Base-by-base conservation (phyloP, 2,888 invertebrate species). In the Callimorpha dominula region DNA sequence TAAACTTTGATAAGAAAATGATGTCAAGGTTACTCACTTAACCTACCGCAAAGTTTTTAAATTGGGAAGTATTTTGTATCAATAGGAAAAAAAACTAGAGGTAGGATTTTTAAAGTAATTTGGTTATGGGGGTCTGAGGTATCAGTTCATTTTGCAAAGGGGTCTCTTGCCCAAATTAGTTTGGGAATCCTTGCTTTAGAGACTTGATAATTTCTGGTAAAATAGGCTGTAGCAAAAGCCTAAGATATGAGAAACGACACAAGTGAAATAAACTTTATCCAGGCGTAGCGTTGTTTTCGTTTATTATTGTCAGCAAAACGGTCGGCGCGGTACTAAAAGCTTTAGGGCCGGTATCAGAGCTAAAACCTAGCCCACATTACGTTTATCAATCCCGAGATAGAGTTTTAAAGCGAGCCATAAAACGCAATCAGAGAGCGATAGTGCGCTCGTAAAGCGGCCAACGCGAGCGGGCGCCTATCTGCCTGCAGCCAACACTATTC, bases 341-440 rank as follows among this genome's bases (percentile, higher is more conserved):
- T 50, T 50, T 17, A 40, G 40, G 50, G 50, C 50, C 50, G 50
- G 40, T 50, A 40, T 49, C 50, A 40, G 11, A 20, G 50, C 31
- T 49, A 40, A 65, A 17, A 65, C 67, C 66, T 54, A n/a, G 65
- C 40, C 20, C 46, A 68, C 68, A 68, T 68, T 57, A 46, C 31
- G 46, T 57, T 65, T 73, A 70, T 78, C 68, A 74, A 66, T 43
- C 20, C 42, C 4, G 12, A 70, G 72, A 76, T 76, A 72, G 46
- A 65, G 50, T 73, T 73, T 62, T 66, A 78, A 78, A 69, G 68
- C 73, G 43, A 12, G 43, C 57, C 31, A 66, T 76, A 76, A 75
- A 65, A 74, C 65, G 68, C 71, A 65, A 74, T 78, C 76, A 70
- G 52, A n/a, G 64, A 43, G n/a, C 52, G 73, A 78, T 72, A 73